phyloP scores from a whole-genome alignment of 2,113 vertebrate species.

The Phodopus roborovskii region DNA sequence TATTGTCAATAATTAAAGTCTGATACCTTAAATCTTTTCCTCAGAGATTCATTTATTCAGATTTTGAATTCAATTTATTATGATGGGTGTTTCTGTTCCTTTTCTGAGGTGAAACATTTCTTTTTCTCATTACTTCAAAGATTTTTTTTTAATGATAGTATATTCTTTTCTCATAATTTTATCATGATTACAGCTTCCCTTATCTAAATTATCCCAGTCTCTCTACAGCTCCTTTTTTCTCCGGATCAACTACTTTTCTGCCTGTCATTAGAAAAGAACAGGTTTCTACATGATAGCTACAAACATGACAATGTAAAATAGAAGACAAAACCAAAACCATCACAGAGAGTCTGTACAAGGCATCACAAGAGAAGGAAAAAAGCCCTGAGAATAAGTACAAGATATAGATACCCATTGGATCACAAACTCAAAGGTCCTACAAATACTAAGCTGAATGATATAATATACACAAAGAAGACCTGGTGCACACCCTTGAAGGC shows the following conservation, averaged over 20 bases:
- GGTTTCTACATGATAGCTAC: neutral
- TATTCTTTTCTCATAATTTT: neutral
- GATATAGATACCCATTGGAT: neutral
- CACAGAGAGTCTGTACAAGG: neutral
- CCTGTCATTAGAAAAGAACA: neutral
- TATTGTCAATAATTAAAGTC: neutral
- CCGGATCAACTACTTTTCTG: neutral
- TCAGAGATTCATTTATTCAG: neutral
- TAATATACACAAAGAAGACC: neutral
- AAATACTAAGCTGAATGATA: neutral
- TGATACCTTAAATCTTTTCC: neutral
- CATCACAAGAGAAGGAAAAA: neutral
- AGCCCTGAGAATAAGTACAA: neutral
- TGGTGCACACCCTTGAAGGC: neutral
- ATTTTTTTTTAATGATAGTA: neutral
- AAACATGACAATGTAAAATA: neutral
- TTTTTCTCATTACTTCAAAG: neutral
- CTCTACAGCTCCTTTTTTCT: neutral
- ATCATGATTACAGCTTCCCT: neutral
- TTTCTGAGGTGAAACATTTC: neutral
- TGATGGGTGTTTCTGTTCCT: neutral
- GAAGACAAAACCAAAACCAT: neutral
- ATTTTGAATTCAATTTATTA: neutral
- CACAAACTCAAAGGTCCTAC: neutral
- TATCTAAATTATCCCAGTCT: no score